Evolutionary conservation across 2,888 invertebrate species (phyloP).

Genomic region (Metallyticus violacea): DNA sequence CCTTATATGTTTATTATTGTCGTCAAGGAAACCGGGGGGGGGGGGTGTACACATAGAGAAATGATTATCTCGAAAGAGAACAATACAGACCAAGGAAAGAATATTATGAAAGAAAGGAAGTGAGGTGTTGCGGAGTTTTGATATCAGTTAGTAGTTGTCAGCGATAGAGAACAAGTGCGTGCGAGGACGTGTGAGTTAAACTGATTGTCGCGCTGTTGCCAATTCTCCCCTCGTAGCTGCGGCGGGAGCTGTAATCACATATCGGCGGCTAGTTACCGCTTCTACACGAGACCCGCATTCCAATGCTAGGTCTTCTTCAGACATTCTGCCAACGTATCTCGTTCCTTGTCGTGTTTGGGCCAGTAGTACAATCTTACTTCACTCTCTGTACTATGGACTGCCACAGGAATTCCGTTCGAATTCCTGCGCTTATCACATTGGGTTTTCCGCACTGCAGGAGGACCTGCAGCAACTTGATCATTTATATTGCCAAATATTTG

Average conservation of each 20-base stretch:
- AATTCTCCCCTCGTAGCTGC: slow-evolving; percentile 21
- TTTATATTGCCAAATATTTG: too few relatives aligned
- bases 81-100: too few relatives aligned
- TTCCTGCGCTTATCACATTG: too few relatives aligned
- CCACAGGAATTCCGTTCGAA: too few relatives aligned
- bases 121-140: not conserved
- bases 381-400: too few relatives aligned
- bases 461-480: too few relatives aligned
- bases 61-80: too few relatives aligned
- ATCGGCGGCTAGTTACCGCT: slow-evolving; percentile 26
- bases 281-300: slow-evolving; percentile 4
- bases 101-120: not conserved
- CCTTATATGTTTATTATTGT: too few relatives aligned
- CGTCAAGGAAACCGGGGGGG: too few relatives aligned
- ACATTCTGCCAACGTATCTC: not conserved
- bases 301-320: slow-evolving; percentile 3
- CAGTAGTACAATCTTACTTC: too few relatives aligned
- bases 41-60: too few relatives aligned
- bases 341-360: not conserved
- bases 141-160: not conserved
- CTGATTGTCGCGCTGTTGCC: not conserved
- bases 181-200: not conserved
- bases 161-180: not conserved
- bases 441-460: too few relatives aligned
- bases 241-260: slow-evolving; percentile 14